Percentiles rank a stretch among this genome's conserved stretches.
Evolutionary conservation across 2,888 invertebrate genomes (phyloP).

Genomic region (Tromatobia lineatoria): DNA sequence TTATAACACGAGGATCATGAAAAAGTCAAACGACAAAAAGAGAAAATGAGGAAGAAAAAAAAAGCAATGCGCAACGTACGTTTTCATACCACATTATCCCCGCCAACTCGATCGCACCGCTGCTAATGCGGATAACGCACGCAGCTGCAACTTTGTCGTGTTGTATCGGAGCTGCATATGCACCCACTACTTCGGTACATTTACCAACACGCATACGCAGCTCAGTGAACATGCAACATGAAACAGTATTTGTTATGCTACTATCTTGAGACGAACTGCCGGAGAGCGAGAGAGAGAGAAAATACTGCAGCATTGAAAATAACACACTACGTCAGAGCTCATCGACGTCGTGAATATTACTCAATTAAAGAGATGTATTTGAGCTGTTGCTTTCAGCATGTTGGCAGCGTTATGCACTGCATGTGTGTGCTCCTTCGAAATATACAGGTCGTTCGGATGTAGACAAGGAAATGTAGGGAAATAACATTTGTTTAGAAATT

Average conservation of each 20-base stretch:
- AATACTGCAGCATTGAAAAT: conserved; percentile 24
- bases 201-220: background rate
- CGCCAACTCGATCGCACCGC: conserved; percentile 13
- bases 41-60: background rate
- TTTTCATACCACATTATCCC: background rate
- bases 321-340: conserved; percentile 35
- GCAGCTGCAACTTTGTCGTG: conserved; percentile 29
- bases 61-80: conserved; percentile 1
- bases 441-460: background rate
- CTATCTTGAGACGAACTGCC: conserved; percentile 13
- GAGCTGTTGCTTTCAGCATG: background rate
- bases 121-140: conserved; percentile 29
- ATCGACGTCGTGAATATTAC: conserved; percentile 18
- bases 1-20: conserved; percentile 1
- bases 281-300: background rate
- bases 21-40: conserved; percentile 5
- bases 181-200: background rate
- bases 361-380: conserved; percentile 15
- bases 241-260: conserved; percentile 1
- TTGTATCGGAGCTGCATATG: background rate
- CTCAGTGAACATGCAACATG: background rate
- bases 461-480: no score
- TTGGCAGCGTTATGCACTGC: background rate
- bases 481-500: no score
- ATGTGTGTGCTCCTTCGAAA: background rate